Percentiles rank a stretch among this genome's conserved stretches.
These are phyloP conservation scores for Paramormyrops kingsleyae DNA, from an alignment of 2,113 vertebrate genomes.

Conservation along the genomic window DNA sequence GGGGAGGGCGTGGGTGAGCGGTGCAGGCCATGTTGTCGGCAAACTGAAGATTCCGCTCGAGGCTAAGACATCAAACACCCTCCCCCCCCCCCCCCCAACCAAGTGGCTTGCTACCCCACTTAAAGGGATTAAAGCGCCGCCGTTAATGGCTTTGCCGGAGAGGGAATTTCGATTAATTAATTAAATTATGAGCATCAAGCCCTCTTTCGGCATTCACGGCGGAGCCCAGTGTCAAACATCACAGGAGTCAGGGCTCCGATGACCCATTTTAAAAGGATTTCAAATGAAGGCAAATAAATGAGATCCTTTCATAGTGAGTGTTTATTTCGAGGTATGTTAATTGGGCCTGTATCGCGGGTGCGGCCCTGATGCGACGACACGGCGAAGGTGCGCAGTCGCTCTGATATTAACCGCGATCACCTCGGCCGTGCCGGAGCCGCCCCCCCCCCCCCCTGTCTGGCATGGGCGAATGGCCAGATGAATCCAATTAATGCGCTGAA, in stretches of 20 bases:
- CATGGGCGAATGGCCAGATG: not conserved
- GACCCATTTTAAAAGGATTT: constrained; percentile 2
- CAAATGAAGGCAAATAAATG: constrained; percentile 5
- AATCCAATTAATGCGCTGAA: constrained; percentile 12
- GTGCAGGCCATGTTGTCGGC: not conserved
- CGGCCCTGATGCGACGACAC: not conserved
- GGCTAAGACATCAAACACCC: not conserved
- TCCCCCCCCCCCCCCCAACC: not conserved
- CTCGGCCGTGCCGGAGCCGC: not conserved
- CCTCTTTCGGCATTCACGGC: not conserved
- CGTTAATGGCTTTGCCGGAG: not conserved
- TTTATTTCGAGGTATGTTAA: not conserved
- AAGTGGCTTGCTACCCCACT: not conserved
- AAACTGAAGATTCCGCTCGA: not conserved
- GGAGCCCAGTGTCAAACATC: not conserved
- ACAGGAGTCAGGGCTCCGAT: not conserved
- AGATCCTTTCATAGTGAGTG: not conserved
- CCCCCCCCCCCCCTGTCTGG: not conserved
- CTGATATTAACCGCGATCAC: not conserved
- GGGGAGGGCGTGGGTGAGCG: not conserved
- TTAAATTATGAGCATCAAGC: not conserved
- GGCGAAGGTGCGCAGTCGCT: not conserved
- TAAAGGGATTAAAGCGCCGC: constrained; percentile 7
- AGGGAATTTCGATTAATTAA: constrained; percentile 15
- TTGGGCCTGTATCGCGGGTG: not conserved